Evolutionary conservation across 1,140 invertebrate genomes (phyloP), one percentile per base, ranked within the genome.

Genomic region (Homalodisca vitripennis): DNA sequence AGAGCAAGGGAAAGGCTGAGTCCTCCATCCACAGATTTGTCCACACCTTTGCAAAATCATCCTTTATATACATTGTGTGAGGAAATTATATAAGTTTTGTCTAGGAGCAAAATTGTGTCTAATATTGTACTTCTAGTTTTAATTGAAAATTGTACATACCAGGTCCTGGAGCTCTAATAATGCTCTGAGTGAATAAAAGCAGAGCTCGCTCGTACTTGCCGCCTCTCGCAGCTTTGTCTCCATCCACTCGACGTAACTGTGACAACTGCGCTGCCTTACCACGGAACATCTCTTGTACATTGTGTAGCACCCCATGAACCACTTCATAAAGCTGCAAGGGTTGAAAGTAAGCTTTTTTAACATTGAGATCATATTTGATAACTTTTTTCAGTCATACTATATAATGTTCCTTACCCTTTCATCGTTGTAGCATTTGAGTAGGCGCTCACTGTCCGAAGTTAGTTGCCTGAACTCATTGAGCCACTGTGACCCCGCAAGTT

Each of bases 161-260:
- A 70, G 80, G 79, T 67, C 79, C 77, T 13, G 88, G 87, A 12
- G 88, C 85, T 71, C 86, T 80, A 30, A 90, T 79, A 1, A 90
- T 83, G 1, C 85, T 84, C 74, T 89, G 84, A 75, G 84, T 87
- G 41, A 83, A 83, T 0, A 87, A 75, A 0, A 82, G 71, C n/a
- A 89, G 74, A 0, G 86, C 83, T 74, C 85, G 85, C 20, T 80
- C 74, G 1, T 80, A 75, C 51, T 88, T 77, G 0, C 79, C 82
- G 3, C 81, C 77, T 63, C 82, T 74, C 6, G 84, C 74, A 2
- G 78, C 76, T 24, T 77, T 62, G 41, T 84, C 79, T 0, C 82
- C 86, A 27, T 84, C 82, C 22, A 80, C 66, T n/a, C 85, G 76
- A 12, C 79, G 77, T 6, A 78, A 77, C 20, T 77, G 75, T 0